Conservation (phyloP, 2,797 vertebrate species). For the Morelia viridis region DNA sequence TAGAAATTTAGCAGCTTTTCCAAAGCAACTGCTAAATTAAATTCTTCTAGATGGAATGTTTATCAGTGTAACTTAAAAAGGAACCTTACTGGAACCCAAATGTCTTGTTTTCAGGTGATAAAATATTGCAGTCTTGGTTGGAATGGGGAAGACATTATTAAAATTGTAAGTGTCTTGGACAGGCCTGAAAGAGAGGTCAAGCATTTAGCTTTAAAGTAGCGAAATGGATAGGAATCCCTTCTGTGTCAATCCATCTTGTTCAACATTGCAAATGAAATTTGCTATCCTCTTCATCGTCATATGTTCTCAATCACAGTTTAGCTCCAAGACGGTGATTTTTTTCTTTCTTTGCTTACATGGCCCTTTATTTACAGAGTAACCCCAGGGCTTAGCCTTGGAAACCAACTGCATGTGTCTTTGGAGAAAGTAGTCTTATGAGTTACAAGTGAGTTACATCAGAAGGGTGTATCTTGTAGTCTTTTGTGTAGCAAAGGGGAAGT, state of each 20-base stretch:
- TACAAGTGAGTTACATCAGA: background rate
- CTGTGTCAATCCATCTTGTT: background rate
- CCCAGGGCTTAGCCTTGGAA: too few species aligned
- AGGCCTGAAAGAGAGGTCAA: background rate
- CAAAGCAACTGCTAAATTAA: conserved; percentile 51
- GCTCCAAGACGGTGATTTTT: background rate
- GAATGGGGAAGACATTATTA: background rate
- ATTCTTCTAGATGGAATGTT: conserved; percentile 63
- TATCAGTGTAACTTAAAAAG: conserved; percentile 60
- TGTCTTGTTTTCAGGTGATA: conserved; percentile 49
- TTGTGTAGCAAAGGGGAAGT: background rate
- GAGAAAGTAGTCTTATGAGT: background rate
- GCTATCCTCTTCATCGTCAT: background rate
- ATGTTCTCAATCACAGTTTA: background rate
- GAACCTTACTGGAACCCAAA: conserved; percentile 55
- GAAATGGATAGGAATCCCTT: background rate
- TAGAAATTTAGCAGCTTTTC: conserved; percentile 40
- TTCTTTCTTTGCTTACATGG: background rate
- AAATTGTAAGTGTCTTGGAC: background rate
- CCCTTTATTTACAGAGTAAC: background rate
- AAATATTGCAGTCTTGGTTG: conserved; percentile 45
- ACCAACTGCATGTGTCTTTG: background rate
- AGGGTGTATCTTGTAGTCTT: background rate
- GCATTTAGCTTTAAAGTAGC: background rate
- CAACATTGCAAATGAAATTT: background rate